Percentiles rank a stretch among this genome's conserved stretches.
phyloP scores from a whole-genome alignment of 1,140 invertebrate species.

The Ruditapes philippinarum region DNA sequence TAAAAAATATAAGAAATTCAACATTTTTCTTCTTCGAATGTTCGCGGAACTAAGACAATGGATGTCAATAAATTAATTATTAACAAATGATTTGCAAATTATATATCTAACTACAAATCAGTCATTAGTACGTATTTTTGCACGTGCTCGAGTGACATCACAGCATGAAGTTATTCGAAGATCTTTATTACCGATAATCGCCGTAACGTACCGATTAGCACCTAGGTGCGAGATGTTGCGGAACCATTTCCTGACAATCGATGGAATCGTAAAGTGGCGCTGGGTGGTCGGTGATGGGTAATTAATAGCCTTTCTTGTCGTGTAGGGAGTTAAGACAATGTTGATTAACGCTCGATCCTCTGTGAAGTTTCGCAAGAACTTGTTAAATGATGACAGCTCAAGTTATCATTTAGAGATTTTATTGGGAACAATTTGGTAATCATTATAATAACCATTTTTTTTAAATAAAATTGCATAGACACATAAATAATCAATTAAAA shows the following conservation, averaged over 20 bases:
- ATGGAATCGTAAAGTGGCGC: not conserved
- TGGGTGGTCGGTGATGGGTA: slow-evolving; percentile 4
- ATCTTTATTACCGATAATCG: slow-evolving; percentile 37
- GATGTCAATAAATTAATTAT: not conserved
- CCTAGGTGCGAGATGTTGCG: slow-evolving; percentile 42
- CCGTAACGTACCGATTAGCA: slow-evolving; percentile 52
- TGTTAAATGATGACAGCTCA: too few species aligned
- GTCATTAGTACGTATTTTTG: not conserved
- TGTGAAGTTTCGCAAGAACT: not conserved
- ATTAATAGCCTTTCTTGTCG: slow-evolving; percentile 6
- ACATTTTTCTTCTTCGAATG: not conserved
- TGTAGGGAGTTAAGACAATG: not conserved
- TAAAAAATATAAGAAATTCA: not conserved
- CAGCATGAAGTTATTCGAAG: not conserved
- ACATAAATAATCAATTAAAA: too few species aligned
- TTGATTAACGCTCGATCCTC: not conserved
- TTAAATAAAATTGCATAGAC: too few species aligned
- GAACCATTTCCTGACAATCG: not conserved
- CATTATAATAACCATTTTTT: too few species aligned
- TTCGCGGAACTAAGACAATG: slow-evolving; percentile 9
- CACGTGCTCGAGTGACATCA: slow-evolving; percentile 13
- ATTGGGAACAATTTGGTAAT: too few species aligned
- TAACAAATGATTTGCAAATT: slow-evolving; percentile 10
- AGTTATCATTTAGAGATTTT: too few species aligned
- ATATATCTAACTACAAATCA: not conserved